Evolutionary conservation across 2,797 vertebrate species (phyloP).

Genomic region (Crenichthys baileyi): DNA sequence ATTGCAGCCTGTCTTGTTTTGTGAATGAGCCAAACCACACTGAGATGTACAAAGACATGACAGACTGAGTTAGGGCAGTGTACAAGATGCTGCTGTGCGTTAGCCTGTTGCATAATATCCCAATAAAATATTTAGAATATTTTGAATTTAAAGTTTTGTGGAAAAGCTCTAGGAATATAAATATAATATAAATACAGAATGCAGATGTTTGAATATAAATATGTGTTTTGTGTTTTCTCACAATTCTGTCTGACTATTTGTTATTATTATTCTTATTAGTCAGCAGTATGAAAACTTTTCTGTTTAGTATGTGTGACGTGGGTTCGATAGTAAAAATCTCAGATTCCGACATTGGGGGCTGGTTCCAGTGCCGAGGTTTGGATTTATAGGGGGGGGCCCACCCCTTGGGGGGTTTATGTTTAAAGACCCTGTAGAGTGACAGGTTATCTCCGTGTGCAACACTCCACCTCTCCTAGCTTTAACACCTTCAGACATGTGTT

Average conservation of each 20-base stretch:
- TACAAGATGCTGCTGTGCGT: too few relatives aligned
- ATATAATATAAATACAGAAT: background rate
- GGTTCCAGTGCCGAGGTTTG: constrained; percentile 47
- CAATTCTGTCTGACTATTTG: background rate
- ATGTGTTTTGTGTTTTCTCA: background rate
- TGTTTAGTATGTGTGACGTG: constrained; percentile 21
- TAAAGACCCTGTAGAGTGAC: constrained; percentile 64
- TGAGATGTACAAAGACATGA: too few relatives aligned
- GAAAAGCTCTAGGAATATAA: background rate
- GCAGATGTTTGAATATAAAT: background rate
- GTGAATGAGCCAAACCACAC: too few relatives aligned
- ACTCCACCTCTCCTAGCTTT: constrained; percentile 2
- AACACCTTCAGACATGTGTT: constrained; percentile 40
- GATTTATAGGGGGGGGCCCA: too few relatives aligned
- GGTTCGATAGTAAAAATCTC: constrained; percentile 47
- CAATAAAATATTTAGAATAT: background rate
- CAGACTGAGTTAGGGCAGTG: too few relatives aligned
- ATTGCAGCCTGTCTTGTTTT: too few relatives aligned
- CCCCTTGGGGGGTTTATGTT: constrained; percentile 58
- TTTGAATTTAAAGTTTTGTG: background rate
- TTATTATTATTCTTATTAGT: constrained; percentile 18
- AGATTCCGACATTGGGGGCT: constrained; percentile 37
- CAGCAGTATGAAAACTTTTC: constrained; percentile 7
- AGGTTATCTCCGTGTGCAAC: constrained; percentile 54
- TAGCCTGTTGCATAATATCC: background rate